Evolutionary conservation across 2,113 vertebrate genomes (phyloP), one percentile per base, ranked within the genome.

Genomic region (Sturnus vulgaris): DNA sequence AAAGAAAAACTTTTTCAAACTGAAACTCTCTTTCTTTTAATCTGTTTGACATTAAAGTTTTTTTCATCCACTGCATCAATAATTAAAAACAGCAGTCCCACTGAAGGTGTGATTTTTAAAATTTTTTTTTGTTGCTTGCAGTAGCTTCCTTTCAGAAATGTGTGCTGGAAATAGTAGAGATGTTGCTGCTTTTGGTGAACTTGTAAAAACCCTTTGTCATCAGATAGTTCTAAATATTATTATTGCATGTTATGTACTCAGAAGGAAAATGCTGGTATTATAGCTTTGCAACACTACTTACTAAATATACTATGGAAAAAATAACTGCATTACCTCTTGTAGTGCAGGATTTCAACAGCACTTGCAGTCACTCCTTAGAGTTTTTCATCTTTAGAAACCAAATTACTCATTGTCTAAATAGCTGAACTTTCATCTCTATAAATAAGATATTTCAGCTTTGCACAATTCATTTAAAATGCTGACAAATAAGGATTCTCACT

Each of bases 321-420:
- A 95, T 75, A 83, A 87, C 96, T 83, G 69, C 56, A 92, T 95
- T 92, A 93, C 84, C 92, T 96, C 88, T 91, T 92, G 75, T 79
- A 91, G 75, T 95, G 85, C 75, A 63, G 44, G 92, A 88, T 97
- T 97, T 90, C 71, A 93, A 90, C 90, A 93, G 95, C 85, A 92
- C 93, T 97, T 91, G 93, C 92, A 94, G 92, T 97, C 91, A 96
- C 84, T 93, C 96, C 96, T 95, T 97, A 95, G 63, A 47, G 93
- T 92, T 97, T 95, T 92, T 96, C 96, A 97, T 96, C 95, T 96
- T 97, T 89, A 92, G 96, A 90, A 97, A 92, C 93, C 65, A 96
- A 97, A 97, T 97, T 97, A 94, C 96, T 95, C 97, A 97, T 97
- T 97, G 96, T 98, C 95, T 98, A 82, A 94, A 90, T 94, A 93